Evolutionary conservation across 2,113 vertebrate species (phyloP).

Genomic region (Sinocyclocheilus maitianheensis): DNA sequence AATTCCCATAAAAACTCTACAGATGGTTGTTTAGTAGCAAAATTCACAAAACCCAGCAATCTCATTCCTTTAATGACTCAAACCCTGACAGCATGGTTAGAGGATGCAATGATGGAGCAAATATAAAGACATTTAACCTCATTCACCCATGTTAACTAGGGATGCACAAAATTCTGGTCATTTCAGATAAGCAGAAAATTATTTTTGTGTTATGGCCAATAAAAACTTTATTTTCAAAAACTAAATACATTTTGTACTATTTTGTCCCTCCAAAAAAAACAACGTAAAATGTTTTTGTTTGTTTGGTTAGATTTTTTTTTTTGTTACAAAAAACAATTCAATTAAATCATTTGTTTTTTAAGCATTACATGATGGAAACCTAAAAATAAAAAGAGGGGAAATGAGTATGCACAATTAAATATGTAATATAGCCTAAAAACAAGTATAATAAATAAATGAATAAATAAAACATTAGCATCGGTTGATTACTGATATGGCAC

Average conservation of each 20-base stretch:
- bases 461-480: background rate
- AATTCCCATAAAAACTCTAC: slow-evolving; percentile 11
- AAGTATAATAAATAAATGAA: background rate
- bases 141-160: background rate
- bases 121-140: slow-evolving; percentile 2
- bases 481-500: background rate
- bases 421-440: background rate
- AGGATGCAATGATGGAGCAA: slow-evolving; percentile 36
- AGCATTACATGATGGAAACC: background rate
- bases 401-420: background rate
- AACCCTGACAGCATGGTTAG: slow-evolving; percentile 20
- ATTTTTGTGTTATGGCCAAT: background rate
- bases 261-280: background rate
- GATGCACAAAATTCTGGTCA: background rate
- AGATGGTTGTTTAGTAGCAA: background rate
- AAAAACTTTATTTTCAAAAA: background rate
- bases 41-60: slow-evolving; percentile 16
- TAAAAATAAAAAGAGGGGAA: background rate
- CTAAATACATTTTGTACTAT: background rate
- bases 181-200: background rate
- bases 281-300: background rate
- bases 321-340: background rate
- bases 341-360: background rate
- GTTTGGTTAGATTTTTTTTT: too few species aligned
- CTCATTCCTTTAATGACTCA: slow-evolving; percentile 6